Evolutionary conservation across 2,888 invertebrate species (phyloP).

Genomic region (Clostera curtula): DNA sequence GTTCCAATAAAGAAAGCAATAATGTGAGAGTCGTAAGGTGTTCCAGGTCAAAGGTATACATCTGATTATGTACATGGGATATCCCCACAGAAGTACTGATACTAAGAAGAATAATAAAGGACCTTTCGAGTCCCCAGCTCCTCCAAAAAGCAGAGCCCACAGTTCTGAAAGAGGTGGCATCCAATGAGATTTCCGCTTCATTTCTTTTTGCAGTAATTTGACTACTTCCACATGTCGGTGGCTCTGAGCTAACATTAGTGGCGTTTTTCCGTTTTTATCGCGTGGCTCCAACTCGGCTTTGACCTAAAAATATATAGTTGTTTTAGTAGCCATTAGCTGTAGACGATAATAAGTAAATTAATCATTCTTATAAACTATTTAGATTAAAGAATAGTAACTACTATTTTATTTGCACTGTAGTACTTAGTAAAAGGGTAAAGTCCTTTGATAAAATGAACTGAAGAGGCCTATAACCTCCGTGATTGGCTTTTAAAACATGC

Average conservation of each 20-base stretch:
- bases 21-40: constrained; percentile 87
- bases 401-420: too few relatives aligned
- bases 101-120: constrained; percentile 89
- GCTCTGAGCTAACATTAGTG: constrained; percentile 90
- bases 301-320: constrained; percentile 68
- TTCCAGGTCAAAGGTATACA: constrained; percentile 95
- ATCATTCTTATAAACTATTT: too few relatives aligned
- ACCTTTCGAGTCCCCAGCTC: constrained; percentile 92
- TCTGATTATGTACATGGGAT: constrained; percentile 94
- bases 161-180: constrained; percentile 91
- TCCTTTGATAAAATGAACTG: too few relatives aligned
- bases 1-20: constrained; percentile 93
- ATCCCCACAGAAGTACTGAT: constrained; percentile 92
- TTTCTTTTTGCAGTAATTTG: constrained; percentile 85
- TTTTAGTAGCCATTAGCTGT: background rate
- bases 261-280: constrained; percentile 95
- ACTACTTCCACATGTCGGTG: constrained; percentile 91
- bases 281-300: constrained; percentile 89
- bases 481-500: too few relatives aligned
- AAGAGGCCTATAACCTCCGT: too few relatives aligned
- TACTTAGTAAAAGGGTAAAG: constrained; percentile 1
- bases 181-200: constrained; percentile 88
- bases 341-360: too few relatives aligned
- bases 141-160: constrained; percentile 92
- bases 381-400: too few relatives aligned